These are phyloP conservation scores for Enteromius anoplus DNA, from an alignment of 2,797 vertebrate species.

Conservation along the genomic window DNA sequence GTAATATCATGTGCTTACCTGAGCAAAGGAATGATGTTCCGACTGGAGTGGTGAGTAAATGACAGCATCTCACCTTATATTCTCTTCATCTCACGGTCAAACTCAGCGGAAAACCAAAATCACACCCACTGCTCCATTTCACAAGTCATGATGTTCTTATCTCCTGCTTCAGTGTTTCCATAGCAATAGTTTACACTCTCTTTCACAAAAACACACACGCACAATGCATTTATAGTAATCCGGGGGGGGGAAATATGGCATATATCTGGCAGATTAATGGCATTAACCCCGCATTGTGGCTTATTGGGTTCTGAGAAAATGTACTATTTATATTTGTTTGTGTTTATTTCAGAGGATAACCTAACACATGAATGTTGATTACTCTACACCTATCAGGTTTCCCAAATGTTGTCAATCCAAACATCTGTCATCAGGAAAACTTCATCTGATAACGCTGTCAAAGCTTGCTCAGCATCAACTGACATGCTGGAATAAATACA, in stretches of 20 bases:
- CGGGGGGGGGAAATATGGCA: not conserved
- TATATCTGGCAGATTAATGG: not conserved
- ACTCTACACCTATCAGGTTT: constrained; percentile 25
- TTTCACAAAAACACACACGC: not conserved
- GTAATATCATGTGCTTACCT: not conserved
- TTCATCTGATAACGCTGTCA: constrained; percentile 67
- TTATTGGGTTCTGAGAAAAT: not conserved
- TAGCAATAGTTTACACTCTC: constrained; percentile 13
- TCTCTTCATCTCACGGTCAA: constrained; percentile 64
- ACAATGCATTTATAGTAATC: not conserved
- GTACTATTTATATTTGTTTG: not conserved
- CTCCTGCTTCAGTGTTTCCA: constrained; percentile 61
- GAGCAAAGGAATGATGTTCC: constrained; percentile 56
- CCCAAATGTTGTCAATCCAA: constrained; percentile 53
- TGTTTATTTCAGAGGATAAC: constrained; percentile 10
- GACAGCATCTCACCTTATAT: constrained; percentile 63
- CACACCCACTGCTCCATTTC: constrained; percentile 46
- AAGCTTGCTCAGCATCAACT: constrained; percentile 67
- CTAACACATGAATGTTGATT: not conserved
- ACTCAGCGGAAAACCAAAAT: constrained; percentile 78
- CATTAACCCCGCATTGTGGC: not conserved
- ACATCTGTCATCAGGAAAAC: constrained; percentile 63
- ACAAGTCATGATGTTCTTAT: constrained; percentile 40
- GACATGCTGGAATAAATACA: constrained; percentile 37
- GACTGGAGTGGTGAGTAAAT: constrained; percentile 43